Base-by-base conservation (phyloP, 2,797 vertebrate species). In the Spatula clypeata region DNA sequence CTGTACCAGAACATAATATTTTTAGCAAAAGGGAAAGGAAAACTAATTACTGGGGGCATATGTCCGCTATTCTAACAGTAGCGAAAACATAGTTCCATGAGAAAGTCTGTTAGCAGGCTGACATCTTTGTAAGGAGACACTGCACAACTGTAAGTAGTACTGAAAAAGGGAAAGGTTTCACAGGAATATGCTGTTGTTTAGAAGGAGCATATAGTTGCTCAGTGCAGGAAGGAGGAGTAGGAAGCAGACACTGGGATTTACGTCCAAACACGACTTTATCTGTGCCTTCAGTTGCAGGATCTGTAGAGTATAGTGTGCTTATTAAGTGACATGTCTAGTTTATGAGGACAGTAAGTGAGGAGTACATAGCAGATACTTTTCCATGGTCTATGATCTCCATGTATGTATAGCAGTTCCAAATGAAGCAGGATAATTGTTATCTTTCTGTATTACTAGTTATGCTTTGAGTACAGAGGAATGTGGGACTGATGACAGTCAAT, bases 341-440 rank as follows among this genome's bases (percentile, higher is more conserved):
- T 79, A 17, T 17, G 44, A 91, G 53, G 70, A 55, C 44, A 51
- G 47, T 66, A 73, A 72, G 31, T 11, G 29, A 61, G 54, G 47
- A 88, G 40, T 72, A 36, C 53, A 66, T 80, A 55, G 14, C 58
- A 89, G 51, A 9, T 62, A 40, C 7, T 72, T 66, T 90, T 80
- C 73, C 79, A 31, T 69, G 5, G 47, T 67, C 47, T 90, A 8
- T 42, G 53, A 21, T 76, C n/a, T 88, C 51, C 82, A 6, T 11
- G 11, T 69, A 58, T 72, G 71, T 88, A 44, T 34, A 72, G 16
- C 34, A 42, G 20, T 66, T 93, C 34, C 65, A 92, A 0, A 14
- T 91, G 79, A 92, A 94, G 62, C 42, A 86, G 38, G 44, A 58
- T 89, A 69, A 34, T 95, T 95, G 49, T 60, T 57, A 72, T 44